Evolutionary conservation across 2,797 vertebrate genomes (phyloP).

Genomic region (Oreortyx pictus): DNA sequence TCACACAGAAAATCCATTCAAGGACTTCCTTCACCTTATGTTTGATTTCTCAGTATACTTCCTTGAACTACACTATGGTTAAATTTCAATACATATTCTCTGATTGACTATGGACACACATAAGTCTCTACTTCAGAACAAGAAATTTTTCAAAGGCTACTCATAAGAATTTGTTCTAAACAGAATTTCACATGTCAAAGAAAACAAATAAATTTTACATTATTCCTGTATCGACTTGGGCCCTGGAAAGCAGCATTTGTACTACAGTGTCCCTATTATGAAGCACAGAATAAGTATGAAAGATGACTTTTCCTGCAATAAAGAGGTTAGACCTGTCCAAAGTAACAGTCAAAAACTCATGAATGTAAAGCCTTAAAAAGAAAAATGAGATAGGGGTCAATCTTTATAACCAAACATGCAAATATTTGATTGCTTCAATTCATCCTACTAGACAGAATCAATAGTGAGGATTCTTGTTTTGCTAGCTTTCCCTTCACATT

Average conservation of each 20-base stretch:
- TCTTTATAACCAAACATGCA: background rate
- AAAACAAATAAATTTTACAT: background rate
- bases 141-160: background rate
- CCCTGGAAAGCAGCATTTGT: background rate
- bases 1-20: background rate
- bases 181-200: background rate
- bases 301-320: background rate
- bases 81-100: background rate
- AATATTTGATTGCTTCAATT: background rate
- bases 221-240: background rate
- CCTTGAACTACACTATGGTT: fast-evolving
- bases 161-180: background rate
- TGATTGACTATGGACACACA: background rate
- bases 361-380: background rate
- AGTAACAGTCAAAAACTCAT: background rate
- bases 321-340: background rate
- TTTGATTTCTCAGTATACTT: background rate
- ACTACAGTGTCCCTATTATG: background rate
- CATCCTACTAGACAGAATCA: background rate
- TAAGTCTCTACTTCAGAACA: background rate
- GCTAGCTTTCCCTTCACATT: background rate
- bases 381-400: background rate
- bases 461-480: background rate
- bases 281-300: background rate
- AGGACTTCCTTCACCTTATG: background rate